phyloP scores from a whole-genome alignment of 2,888 invertebrate genomes.

The Herminia tarsipennalis region DNA sequence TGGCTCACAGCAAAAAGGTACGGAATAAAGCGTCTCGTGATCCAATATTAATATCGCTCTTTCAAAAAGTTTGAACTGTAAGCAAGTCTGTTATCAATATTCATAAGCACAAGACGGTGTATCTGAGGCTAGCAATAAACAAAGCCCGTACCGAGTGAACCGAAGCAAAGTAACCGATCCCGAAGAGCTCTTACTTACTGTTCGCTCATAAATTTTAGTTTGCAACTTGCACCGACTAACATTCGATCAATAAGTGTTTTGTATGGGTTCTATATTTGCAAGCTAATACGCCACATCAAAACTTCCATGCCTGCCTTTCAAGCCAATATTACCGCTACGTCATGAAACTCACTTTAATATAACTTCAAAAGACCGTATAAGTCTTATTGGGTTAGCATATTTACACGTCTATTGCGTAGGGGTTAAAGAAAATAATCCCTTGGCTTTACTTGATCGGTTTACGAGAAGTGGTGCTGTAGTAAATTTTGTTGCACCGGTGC shows the following conservation, averaged over 20 bases:
- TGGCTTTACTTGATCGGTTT: neutral
- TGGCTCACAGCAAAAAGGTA: slow-evolving; percentile 47
- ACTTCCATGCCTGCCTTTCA: slow-evolving; percentile 72
- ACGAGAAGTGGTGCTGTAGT: slow-evolving; percentile 4
- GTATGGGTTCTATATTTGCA: slow-evolving; percentile 84
- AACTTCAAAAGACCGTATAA: slow-evolving; percentile 36
- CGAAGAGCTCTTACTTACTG: slow-evolving; percentile 71
- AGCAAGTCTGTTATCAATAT: slow-evolving; percentile 79
- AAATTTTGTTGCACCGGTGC: slow-evolving; percentile 51
- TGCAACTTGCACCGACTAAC: slow-evolving; percentile 80
- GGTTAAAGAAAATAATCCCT: slow-evolving; percentile 17
- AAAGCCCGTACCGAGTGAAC: slow-evolving; percentile 61
- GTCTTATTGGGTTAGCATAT: slow-evolving; percentile 24
- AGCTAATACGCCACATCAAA: slow-evolving; percentile 81
- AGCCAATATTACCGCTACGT: slow-evolving; percentile 74
- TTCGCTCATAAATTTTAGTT: slow-evolving; percentile 82
- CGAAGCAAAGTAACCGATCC: slow-evolving; percentile 71
- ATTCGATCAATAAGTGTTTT: slow-evolving; percentile 84
- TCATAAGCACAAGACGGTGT: slow-evolving; percentile 77
- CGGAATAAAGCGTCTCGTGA: slow-evolving; percentile 53
- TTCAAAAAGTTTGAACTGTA: slow-evolving; percentile 73
- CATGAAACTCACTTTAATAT: slow-evolving; percentile 39
- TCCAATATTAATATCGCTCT: slow-evolving; percentile 67
- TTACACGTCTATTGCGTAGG: slow-evolving; percentile 30
- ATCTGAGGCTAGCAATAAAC: slow-evolving; percentile 80